Evolutionary conservation across 1,140 invertebrate species (phyloP).

Genomic region (Drosophila ambigua): DNA sequence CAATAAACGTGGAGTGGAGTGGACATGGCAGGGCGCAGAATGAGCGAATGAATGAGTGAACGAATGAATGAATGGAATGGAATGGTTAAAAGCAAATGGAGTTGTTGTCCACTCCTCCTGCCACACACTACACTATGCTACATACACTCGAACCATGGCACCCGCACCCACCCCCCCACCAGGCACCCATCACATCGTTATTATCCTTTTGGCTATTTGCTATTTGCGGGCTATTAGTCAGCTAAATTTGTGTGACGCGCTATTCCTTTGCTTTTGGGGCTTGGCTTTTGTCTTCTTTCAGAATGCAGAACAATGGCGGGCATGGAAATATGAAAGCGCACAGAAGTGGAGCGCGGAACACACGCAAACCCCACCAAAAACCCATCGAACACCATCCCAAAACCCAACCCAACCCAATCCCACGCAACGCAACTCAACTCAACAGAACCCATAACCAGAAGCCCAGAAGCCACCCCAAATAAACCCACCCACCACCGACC

Average conservation of each 20-base stretch:
- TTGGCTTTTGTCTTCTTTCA: conserved; percentile 78
- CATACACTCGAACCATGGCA: no score
- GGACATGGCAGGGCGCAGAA: not conserved
- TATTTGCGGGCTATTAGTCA: conserved; percentile 59
- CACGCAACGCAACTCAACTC: no score
- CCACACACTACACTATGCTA: not conserved
- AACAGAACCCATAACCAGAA: not conserved
- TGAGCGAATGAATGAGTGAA: conserved; percentile 12
- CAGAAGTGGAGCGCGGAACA: conserved; percentile 9
- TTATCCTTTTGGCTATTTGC: conserved; percentile 45
- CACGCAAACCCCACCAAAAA: conserved; percentile 40
- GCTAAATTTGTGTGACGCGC: conserved; percentile 73
- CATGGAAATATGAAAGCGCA: conserved; percentile 50
- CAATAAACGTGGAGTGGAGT: conserved; percentile 66
- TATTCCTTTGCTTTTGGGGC: conserved; percentile 66
- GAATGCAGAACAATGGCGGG: conserved; percentile 72
- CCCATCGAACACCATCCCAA: conserved; percentile 20
- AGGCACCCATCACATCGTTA: conserved; percentile 51
- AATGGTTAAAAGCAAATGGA: conserved; percentile 78
- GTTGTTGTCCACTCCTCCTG: conserved; percentile 39
- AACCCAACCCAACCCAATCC: conserved; percentile 2
- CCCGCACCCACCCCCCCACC: not conserved
- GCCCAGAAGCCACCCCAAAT: conserved; percentile 12
- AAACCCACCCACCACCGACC: conserved; percentile 21
- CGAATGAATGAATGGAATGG: conserved; percentile 28